A percentile compares a stretch with the other conserved stretches of the same genome.
These are phyloP conservation scores for Tragopan temminckii DNA, from an alignment of 2,797 vertebrate species.

Conservation along the genomic window DNA sequence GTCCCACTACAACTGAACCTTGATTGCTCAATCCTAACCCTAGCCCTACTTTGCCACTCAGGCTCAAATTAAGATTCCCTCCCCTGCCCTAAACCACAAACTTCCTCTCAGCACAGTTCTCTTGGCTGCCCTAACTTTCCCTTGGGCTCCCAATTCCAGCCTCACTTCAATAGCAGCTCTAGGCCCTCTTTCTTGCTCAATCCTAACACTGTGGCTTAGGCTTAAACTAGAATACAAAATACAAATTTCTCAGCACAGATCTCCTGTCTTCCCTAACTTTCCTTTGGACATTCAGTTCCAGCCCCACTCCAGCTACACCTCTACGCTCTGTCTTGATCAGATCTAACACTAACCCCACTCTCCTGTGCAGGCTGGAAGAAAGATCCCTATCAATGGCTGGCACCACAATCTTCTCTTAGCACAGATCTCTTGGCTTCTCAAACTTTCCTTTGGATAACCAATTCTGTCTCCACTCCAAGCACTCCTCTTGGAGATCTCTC, in stretches of 20 bases:
- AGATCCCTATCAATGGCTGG: background rate
- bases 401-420: background rate
- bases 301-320: background rate
- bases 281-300: background rate
- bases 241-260: background rate
- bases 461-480: background rate
- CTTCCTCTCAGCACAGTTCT: background rate
- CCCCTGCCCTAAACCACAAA: background rate
- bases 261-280: background rate
- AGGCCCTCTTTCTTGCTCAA: background rate
- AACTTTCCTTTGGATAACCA: background rate
- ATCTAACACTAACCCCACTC: background rate
- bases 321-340: background rate
- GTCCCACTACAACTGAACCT: background rate
- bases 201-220: background rate
- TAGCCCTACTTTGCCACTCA: background rate
- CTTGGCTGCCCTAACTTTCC: background rate
- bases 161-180: background rate
- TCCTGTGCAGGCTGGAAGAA: background rate
- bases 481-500: background rate
- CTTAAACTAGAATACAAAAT: background rate
- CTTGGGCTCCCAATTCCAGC: background rate
- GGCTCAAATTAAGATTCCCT: background rate
- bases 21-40: background rate
- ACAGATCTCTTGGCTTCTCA: background rate